Percentiles rank a stretch among this genome's conserved stretches.
Evolutionary conservation across 2,888 invertebrate genomes (phyloP).

Genomic region (Strigamia crassipes): DNA sequence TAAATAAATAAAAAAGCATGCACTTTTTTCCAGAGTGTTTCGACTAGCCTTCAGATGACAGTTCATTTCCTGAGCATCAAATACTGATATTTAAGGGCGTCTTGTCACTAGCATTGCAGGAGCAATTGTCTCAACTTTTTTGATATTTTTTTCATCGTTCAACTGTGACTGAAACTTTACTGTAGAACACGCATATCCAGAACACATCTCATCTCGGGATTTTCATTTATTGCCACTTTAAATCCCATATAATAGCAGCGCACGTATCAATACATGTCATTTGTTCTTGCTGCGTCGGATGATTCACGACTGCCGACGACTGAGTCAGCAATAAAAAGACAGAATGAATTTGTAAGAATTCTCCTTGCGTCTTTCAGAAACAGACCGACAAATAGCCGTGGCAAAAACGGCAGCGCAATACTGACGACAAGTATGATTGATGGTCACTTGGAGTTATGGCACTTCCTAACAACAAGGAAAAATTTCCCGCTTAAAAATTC

Average conservation of each 20-base stretch:
- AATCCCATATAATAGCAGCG: constrained; percentile 28
- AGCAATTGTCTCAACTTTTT: not conserved
- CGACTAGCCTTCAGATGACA: constrained; percentile 7
- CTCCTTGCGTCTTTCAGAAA: constrained; percentile 31
- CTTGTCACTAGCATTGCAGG: not conserved
- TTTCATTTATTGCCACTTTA: constrained; percentile 19
- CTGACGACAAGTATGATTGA: constrained; percentile 1
- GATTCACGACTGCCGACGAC: constrained; percentile 26
- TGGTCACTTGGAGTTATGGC: constrained; percentile 34
- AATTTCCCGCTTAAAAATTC: not conserved
- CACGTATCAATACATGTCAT: constrained; percentile 33
- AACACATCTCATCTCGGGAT: not conserved
- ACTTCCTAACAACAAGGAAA: not conserved
- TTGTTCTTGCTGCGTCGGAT: constrained; percentile 16
- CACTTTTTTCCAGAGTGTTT: not conserved
- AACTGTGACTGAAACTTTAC: not conserved
- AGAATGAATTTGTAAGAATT: constrained; percentile 37
- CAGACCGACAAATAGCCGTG: constrained; percentile 34
- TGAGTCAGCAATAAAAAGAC: constrained; percentile 34
- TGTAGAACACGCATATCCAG: not conserved
- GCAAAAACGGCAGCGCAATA: constrained; percentile 29
- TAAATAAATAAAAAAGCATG: not conserved
- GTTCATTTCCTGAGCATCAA: constrained; percentile 24
- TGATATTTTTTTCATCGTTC: not conserved
- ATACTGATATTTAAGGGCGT: not conserved